A percentile compares a stretch with the other conserved stretches of the same genome.
Evolutionary conservation across 2,797 vertebrate species (phyloP).

Genomic region (Chelonia mydas): DNA sequence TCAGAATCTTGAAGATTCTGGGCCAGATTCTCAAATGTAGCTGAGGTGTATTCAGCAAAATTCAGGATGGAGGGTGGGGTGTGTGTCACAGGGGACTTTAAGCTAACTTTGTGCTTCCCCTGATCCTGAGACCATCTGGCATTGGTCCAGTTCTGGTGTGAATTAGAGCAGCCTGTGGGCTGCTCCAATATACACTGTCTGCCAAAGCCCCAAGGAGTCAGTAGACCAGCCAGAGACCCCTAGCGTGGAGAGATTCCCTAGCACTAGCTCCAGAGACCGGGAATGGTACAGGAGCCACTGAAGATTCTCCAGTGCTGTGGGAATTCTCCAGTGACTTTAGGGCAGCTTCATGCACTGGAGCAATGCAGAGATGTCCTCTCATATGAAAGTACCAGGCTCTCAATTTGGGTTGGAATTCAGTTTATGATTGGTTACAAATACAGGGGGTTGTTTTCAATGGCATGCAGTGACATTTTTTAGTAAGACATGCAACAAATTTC

Average conservation of each 20-base stretch:
- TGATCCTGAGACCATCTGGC: background rate
- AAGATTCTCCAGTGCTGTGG: rapidly evolving
- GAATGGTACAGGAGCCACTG: background rate
- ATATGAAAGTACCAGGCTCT: background rate
- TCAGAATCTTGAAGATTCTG: rapidly evolving
- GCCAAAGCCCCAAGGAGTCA: background rate
- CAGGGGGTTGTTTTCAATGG: background rate
- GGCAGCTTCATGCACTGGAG: background rate
- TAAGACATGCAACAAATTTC: background rate
- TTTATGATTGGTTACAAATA: background rate
- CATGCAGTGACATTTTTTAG: background rate
- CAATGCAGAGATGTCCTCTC: background rate
- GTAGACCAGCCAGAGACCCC: background rate
- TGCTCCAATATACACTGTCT: background rate
- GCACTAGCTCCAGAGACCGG: background rate
- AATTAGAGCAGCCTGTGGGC: background rate
- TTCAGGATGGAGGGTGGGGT: background rate
- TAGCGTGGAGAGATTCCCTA: background rate
- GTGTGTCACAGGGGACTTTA: background rate
- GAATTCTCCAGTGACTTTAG: background rate
- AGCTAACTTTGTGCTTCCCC: background rate
- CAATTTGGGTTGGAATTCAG: background rate
- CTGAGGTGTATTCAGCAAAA: background rate
- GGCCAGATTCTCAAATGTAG: rapidly evolving
- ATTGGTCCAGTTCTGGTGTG: background rate